Evolutionary conservation across 1,140 invertebrate species (phyloP).

Genomic region (Eriocheir sinensis): DNA sequence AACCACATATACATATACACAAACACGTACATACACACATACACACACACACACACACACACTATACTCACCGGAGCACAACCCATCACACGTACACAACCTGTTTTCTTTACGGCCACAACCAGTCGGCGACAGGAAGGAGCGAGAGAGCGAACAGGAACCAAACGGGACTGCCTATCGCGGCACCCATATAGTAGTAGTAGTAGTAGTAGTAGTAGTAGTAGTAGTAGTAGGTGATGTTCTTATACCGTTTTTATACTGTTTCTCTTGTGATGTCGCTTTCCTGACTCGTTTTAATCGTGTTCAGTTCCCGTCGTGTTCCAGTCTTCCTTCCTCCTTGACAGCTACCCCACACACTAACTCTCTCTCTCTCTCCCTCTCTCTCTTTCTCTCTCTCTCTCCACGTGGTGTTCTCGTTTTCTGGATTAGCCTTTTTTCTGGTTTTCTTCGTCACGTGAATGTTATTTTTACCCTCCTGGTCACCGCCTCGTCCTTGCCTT

Average conservation of each 20-base stretch:
- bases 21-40: slow-evolving; percentile 34
- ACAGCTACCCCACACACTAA: not conserved
- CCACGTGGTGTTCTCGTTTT: not conserved
- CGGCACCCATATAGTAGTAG: too few species aligned
- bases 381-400: not conserved
- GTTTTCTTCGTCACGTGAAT: not conserved
- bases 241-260: too few species aligned
- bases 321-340: not conserved
- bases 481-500: too few species aligned
- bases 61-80: not conserved
- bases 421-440: not conserved
- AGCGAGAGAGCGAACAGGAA: too few species aligned
- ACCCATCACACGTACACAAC: not conserved
- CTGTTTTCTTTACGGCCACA: too few species aligned
- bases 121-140: too few species aligned
- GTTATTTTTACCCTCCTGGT: too few species aligned
- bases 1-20: slow-evolving; percentile 8
- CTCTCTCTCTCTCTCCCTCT: not conserved
- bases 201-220: too few species aligned
- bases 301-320: not conserved
- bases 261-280: too few species aligned
- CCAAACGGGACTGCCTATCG: too few species aligned
- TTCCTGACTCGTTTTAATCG: too few species aligned
- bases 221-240: too few species aligned
- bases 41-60: slow-evolving; percentile 30